These are phyloP conservation scores for Spheniscus mendiculus DNA, from an alignment of 2,113 vertebrate species.

Conservation along the genomic window DNA sequence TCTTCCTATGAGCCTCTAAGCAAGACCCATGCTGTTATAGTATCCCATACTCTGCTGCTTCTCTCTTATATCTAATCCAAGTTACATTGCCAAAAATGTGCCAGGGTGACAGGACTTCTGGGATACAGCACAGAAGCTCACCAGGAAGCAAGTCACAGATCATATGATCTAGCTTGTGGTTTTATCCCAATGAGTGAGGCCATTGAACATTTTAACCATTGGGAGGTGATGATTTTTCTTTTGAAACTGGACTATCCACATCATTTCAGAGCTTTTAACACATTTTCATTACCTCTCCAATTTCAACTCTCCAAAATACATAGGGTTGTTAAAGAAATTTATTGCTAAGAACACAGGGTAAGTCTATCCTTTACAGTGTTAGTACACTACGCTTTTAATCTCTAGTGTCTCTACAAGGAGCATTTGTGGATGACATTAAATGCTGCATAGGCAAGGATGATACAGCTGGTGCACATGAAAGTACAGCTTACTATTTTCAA, in stretches of 20 bases:
- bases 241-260: not conserved
- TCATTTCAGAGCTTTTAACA: not conserved
- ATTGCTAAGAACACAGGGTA: not conserved
- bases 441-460: not conserved
- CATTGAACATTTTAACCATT: not conserved
- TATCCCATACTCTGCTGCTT: not conserved
- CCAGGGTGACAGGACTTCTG: not conserved
- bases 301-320: not conserved
- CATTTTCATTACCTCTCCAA: not conserved
- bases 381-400: not conserved
- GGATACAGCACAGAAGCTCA: not conserved
- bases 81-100: not conserved
- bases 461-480: not conserved
- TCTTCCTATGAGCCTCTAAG: not conserved
- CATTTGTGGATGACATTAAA: not conserved
- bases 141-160: not conserved
- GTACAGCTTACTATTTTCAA: not conserved
- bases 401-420: not conserved
- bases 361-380: not conserved
- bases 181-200: not conserved
- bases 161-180: fast-evolving
- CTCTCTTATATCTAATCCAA: not conserved
- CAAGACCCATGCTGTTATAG: not conserved
- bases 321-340: not conserved
- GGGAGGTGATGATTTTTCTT: not conserved